phyloP scores from a whole-genome alignment of 2,888 invertebrate genomes.

The Eudemis profundana region DNA sequence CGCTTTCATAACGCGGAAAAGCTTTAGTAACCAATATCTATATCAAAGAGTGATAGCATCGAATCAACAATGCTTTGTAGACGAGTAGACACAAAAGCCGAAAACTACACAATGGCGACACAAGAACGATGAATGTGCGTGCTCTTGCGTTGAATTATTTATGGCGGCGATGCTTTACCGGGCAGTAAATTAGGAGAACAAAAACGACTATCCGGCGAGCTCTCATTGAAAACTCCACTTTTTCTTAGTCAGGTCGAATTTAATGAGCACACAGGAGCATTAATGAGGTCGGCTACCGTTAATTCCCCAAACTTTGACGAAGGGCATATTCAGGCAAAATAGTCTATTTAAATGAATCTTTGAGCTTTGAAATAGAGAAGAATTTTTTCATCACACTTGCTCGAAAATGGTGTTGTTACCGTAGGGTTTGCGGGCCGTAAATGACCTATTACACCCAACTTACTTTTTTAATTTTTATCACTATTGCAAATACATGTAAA shows the following conservation, averaged over 20 bases:
- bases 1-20: constrained; percentile 23
- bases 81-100: constrained; percentile 39
- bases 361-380: too few species aligned
- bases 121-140: constrained; percentile 69
- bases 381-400: too few species aligned
- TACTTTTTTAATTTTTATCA: too few species aligned
- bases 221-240: constrained; percentile 65
- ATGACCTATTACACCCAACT: too few species aligned
- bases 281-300: constrained; percentile 59
- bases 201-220: constrained; percentile 62
- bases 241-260: constrained; percentile 63
- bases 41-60: constrained; percentile 33
- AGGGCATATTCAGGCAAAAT: too few species aligned
- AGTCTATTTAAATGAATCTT: too few species aligned
- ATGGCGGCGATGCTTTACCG: constrained; percentile 72
- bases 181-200: constrained; percentile 75
- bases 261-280: constrained; percentile 54
- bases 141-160: constrained; percentile 77
- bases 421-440: too few species aligned
- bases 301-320: constrained; percentile 54
- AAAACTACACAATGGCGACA: constrained; percentile 63
- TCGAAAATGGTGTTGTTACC: too few species aligned
- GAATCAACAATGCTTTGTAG: constrained; percentile 32
- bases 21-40: constrained; percentile 32
- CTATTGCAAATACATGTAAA: too few species aligned